Conservation (phyloP, 2,888 invertebrate genomes). For the Pomacea canaliculata region DNA sequence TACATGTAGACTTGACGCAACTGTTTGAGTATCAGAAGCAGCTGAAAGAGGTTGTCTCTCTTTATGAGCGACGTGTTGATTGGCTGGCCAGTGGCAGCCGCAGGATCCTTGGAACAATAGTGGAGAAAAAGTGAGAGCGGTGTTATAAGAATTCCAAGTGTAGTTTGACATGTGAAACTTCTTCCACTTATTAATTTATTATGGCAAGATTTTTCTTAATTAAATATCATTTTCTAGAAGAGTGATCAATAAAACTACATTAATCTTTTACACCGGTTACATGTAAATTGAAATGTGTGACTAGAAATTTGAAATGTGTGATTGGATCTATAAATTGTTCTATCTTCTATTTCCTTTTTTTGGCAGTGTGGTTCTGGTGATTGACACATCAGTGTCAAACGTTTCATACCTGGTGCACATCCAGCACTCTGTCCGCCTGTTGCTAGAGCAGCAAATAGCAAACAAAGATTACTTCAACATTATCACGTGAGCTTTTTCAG, state of each 20-base stretch:
- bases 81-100: conserved; percentile 68
- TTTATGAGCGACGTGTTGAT: conserved; percentile 68
- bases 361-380: conserved; percentile 66
- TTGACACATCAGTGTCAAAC: conserved; percentile 68
- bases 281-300: too few species aligned
- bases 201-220: too few species aligned
- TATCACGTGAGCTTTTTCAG: conserved; percentile 60
- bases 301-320: too few species aligned
- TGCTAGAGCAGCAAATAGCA: conserved; percentile 69
- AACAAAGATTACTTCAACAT: conserved; percentile 70
- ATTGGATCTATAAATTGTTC: too few species aligned
- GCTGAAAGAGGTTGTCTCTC: conserved; percentile 63
- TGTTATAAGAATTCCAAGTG: neutral
- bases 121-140: conserved; percentile 64
- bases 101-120: conserved; percentile 67
- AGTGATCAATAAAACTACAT: too few species aligned
- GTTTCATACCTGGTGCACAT: conserved; percentile 69
- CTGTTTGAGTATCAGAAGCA: conserved; percentile 70
- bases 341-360: neutral
- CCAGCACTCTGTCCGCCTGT: conserved; percentile 68
- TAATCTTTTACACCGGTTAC: too few species aligned
- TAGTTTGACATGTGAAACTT: too few species aligned
- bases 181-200: too few species aligned
- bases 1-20: conserved; percentile 69
- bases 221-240: too few species aligned